Evolutionary conservation across 2,797 vertebrate genomes (phyloP), one percentile per base, ranked within the genome.

Genomic region (Ambastaia sidthimunki): DNA sequence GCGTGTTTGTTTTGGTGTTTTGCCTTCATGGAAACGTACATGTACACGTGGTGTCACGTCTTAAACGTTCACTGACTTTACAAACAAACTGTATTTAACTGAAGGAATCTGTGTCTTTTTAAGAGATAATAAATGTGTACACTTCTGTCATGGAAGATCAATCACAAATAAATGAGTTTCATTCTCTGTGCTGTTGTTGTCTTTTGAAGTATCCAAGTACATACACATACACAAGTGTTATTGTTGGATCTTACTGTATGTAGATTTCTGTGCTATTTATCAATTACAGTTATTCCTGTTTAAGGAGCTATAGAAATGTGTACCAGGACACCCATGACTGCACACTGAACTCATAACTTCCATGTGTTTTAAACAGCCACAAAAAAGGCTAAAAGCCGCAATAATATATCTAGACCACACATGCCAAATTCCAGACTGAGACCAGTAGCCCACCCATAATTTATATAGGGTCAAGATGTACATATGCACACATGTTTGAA

Each of bases 1-100:
- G 76, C 91, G 60, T 66, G 31, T 76, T 89, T 90, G 54, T 82
- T 80, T 70, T 86, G 41, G 82, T 87, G 67, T n/a, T 89, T 88
- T 83, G 88, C 87, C 80, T 68, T 7, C 16, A 1, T 62, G 75
- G 16, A 52, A 25, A 54, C 69, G 54, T 77, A 9, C 62, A n/a
- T 73, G 54, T 81, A 48, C 41, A 48, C 16, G 16, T 7, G 44
- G 54, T 73, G 74, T 55, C 67, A 71, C 60, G n/a, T 76, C 76
- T 82, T 76, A 54, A 78, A 71, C 34, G 34, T 37, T 7, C 34
- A 37, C 34, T 37, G 34, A 37, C 70, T 34, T 69, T 69, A 60
- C 16, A 31, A 71, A 76, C 74, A 65, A 74, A 59, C 15, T 3
- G 6, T 62, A 7, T 55, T 34, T 2, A 60, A 2, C 1, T 44